These are phyloP conservation scores for Channa striata DNA, from an alignment of 2,797 vertebrate species.

Conservation along the genomic window DNA sequence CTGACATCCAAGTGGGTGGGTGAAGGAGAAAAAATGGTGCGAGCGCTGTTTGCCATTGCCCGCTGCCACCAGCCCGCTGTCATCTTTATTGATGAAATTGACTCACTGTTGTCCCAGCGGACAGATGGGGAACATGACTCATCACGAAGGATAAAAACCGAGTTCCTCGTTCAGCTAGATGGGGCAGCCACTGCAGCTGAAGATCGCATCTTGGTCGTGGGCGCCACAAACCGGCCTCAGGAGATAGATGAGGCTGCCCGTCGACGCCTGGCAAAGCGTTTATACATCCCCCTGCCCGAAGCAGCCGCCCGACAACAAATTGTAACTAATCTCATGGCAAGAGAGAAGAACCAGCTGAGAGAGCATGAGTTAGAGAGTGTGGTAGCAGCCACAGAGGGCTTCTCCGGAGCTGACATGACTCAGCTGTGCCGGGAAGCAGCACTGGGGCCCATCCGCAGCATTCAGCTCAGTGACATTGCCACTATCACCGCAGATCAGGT, in stretches of 20 bases:
- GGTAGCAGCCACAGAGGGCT: constrained; percentile 86
- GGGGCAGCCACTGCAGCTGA: constrained; percentile 94
- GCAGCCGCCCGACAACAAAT: constrained; percentile 90
- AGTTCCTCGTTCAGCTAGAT: constrained; percentile 97
- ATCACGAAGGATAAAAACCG: constrained; percentile 96
- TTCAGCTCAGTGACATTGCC: constrained; percentile 89
- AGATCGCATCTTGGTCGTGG: constrained; percentile 96
- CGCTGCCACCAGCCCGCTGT: constrained; percentile 96
- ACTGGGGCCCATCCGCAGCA: constrained; percentile 94
- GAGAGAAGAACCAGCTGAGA: constrained; percentile 86
- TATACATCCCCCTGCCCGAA: constrained; percentile 95
- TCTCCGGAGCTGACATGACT: constrained; percentile 97
- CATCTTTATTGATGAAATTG: constrained; percentile 98
- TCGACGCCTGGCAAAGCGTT: constrained; percentile 91
- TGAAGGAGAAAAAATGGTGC: constrained; percentile 98
- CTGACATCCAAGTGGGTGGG: constrained; percentile 99
- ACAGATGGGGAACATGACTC: constrained; percentile 97
- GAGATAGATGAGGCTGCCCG: constrained; percentile 98
- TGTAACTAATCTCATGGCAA: constrained; percentile 88
- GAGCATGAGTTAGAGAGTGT: constrained; percentile 86
- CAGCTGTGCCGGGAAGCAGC: constrained; percentile 97
- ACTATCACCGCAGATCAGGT: constrained; percentile 93
- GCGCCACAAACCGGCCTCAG: constrained; percentile 96
- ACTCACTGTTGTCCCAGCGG: constrained; percentile 94
- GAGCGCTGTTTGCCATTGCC: constrained; percentile 93